Base-by-base conservation (phyloP, 2,113 vertebrate genomes). In the Danio rerio region DNA sequence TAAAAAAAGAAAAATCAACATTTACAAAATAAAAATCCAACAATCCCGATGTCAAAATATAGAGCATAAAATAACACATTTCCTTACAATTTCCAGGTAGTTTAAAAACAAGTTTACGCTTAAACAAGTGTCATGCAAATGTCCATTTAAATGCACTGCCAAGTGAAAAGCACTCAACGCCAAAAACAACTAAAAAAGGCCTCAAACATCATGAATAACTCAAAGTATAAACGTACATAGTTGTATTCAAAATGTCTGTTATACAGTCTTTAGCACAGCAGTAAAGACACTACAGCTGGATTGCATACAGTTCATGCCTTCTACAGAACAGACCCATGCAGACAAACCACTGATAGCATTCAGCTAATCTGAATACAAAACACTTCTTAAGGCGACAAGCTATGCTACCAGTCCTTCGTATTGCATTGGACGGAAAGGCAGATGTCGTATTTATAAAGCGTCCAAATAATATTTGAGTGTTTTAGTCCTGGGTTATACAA, bases 201-300 rank as follows among this genome's bases (percentile, higher is more conserved):
- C 73, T 76, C 55, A 74, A 74, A 74, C 56, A 74, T 74, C 71
- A 59, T 76, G 18, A 47, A 76, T 76, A 47, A 58, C 58, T 74
- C 2, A 15, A 43, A 13, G 43, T 69, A 47, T 21, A 61, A 59
- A 47, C 55, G 47, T 59, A 15, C n/a, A 76, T 76, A 7, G 58
- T 73, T 53, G 31, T 31, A 31, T 42, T 55, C n/a, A 16, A 72
- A 72, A 72, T 42, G 13, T 31, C 40, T 16, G 21, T 18, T 47
- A 20, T 5, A n/a, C n/a, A 5, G 4, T 68, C 65, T 47, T 47
- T 47, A 18, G n/a, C 50, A 7, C 31, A 31, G 31, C 52, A 74
- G 31, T 42, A 11, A 42, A 43, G 52, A 73, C 70, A 55, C 20
- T 11, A 7, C 40, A 45, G 10, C 72, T 59, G 40, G 59, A 45